Base-by-base conservation (phyloP, 2,113 vertebrate species). In the Murina feae region DNA sequence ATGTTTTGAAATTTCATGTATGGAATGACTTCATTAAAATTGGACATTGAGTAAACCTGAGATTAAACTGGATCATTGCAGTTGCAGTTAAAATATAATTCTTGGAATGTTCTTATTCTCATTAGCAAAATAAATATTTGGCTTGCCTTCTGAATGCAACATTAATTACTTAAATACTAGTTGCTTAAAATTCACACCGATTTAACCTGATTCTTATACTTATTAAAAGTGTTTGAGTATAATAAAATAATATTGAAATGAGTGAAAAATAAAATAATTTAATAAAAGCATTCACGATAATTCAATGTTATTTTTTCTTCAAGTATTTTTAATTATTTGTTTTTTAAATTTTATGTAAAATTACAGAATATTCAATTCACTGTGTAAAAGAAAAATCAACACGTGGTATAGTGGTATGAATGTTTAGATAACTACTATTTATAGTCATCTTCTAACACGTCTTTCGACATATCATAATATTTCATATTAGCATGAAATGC, bases 91-190 rank as follows among this genome's bases (percentile, higher is more conserved):
- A 83, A 66, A 78, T 78, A 28, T 10, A 85, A 63, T 76, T 79
- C 6, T 92, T 79, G 4, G 21, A 79, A 83, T 90, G 14, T 51
- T 71, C 42, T 11, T 55, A 55, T 86, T 86, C 9, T 23, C 18
- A n/a, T 44, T 88, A 90, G 58, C 14, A 84, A 94, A 80, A 72
- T 82, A 90, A 86, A n/a, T 51, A 76, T 89, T 89, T 72, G 17
- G 2, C 66, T 87, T 93, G 12, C 6, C 28, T 47, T 79, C 9
- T 83, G 25, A 63, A 8, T 83, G 10, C 10, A 89, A 49, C 49
- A 69, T 78, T 76, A 86, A 66, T 86, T 87, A 83, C 71, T 85
- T 90, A 87, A 49, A 17, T 14, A 86, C 1, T 80, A 65, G 49
- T 86, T 9, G 68, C 14, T 79, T 89, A 89, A 86, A 83, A 83